phyloP scores from a whole-genome alignment of 2,888 invertebrate genomes.

The Acanthosepion lycidas region DNA sequence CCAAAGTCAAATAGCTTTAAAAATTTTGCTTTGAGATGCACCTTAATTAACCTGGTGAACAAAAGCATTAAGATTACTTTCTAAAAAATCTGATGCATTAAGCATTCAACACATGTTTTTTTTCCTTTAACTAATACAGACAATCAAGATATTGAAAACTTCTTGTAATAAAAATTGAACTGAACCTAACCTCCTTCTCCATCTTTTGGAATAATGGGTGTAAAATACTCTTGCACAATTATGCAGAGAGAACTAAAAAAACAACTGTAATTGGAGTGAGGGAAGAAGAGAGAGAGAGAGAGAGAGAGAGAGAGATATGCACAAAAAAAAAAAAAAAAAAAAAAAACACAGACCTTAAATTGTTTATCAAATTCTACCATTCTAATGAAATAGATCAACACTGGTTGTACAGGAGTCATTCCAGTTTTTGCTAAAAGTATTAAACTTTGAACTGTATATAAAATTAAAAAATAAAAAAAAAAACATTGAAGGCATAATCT shows the following conservation, averaged over 20 bases:
- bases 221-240: neutral
- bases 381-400: neutral
- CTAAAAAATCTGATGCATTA: neutral
- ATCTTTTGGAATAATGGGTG: neutral
- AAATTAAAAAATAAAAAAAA: neutral
- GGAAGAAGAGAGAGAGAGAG: neutral
- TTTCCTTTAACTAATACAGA: neutral
- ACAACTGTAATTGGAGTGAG: neutral
- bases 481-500: slow-evolving; percentile 2
- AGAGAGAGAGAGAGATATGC: neutral
- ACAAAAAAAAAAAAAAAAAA: neutral
- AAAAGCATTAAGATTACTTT: neutral
- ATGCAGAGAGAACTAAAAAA: neutral
- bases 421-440: neutral
- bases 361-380: neutral
- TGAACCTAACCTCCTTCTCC: neutral
- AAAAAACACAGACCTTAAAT: neutral
- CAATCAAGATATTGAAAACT: neutral
- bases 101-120: neutral
- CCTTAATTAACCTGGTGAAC: neutral
- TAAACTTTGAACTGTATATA: neutral
- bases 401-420: neutral
- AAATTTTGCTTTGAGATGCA: neutral
- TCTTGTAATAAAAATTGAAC: neutral
- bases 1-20: neutral